phyloP scores from a whole-genome alignment of 2,888 invertebrate species.

The Mallateleia sp. region DNA sequence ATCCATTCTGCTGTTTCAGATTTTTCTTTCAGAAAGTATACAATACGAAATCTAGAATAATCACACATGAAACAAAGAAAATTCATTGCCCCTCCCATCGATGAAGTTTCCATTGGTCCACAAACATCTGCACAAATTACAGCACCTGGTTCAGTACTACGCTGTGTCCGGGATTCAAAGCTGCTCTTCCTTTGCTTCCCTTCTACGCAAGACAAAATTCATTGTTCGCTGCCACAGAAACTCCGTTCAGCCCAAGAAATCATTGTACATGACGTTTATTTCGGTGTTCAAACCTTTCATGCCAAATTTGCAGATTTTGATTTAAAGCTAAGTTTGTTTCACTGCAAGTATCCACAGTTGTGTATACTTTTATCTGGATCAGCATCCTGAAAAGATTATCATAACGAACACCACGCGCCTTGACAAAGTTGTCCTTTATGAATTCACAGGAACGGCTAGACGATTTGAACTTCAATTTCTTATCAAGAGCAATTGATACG shows the following conservation, averaged over 20 bases:
- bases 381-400: slow-evolving; percentile 48
- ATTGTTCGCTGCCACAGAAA: slow-evolving; percentile 75
- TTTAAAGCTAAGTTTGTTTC: slow-evolving; percentile 50
- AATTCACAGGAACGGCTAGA: slow-evolving; percentile 39
- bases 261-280: slow-evolving; percentile 83
- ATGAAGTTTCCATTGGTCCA: slow-evolving; percentile 79
- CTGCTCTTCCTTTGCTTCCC: slow-evolving; percentile 82
- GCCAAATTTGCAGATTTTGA: slow-evolving; percentile 81
- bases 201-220: slow-evolving; percentile 81
- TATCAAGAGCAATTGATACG: slow-evolving; percentile 51
- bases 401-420: slow-evolving; percentile 44
- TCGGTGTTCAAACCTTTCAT: slow-evolving; percentile 85
- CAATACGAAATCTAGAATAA: slow-evolving; percentile 78
- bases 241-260: slow-evolving; percentile 79
- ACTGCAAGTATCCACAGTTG: no score
- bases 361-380: slow-evolving; percentile 32
- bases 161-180: slow-evolving; percentile 79
- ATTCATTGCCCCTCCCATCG: slow-evolving; percentile 67
- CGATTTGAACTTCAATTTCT: slow-evolving; percentile 33
- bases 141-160: slow-evolving; percentile 78
- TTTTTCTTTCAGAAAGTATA: slow-evolving; percentile 43
- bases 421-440: slow-evolving; percentile 34
- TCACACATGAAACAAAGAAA: slow-evolving; percentile 72
- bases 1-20: slow-evolving; percentile 7
- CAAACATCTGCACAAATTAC: slow-evolving; percentile 82